Base-by-base conservation (phyloP, 2,888 invertebrate genomes). In the Lasius platythorax region DNA sequence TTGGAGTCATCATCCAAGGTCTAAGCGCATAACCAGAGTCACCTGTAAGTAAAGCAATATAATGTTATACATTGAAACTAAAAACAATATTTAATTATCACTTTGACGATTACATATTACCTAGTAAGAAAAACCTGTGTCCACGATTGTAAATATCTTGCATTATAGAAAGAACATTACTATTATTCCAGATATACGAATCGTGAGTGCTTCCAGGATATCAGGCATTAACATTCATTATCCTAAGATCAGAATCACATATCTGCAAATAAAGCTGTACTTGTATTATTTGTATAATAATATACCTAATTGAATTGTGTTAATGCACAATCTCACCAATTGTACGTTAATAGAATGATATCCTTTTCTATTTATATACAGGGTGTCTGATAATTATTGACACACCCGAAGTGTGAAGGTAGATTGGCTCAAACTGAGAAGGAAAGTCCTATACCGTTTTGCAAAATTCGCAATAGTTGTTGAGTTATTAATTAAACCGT, bases 1-100 rank as follows among this genome's bases (percentile, higher is more conserved):
- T 37, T 64, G 64, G 64, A 33, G 37, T 64, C 37, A 64, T 64
- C 64, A 64, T 64, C 64, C 64, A 64, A 33, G 37, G 64, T n/a
- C 64, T 64, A 33, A 64, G 37, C 11, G 64, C 64, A 37, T 64
- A 64, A 64, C 11, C 37, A 9, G 64, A 37, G 9, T 64, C 64
- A 64, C 37, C 64, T 64, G n/a, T n/a, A n/a, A n/a, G 64, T 64
- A 64, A n/a, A 61, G 61, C 61, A 64, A 64, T 64, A n/a, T n/a
- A n/a, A 56, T 53, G n/a, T 56, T 33, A n/a, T n/a, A 11, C 0
- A 33, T 63, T 33, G 5, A 18, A 63, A 63, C 3, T 63, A 12
- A 33, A 8, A 63, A 33, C 11, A n/a, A 33, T 64, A 37, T 64
- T 37, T 56, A 23, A 56, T 4, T 1, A 56, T 56, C 4, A 64